Base-by-base conservation (phyloP, 1,140 invertebrate species). In the Doryteuthis pealeii region DNA sequence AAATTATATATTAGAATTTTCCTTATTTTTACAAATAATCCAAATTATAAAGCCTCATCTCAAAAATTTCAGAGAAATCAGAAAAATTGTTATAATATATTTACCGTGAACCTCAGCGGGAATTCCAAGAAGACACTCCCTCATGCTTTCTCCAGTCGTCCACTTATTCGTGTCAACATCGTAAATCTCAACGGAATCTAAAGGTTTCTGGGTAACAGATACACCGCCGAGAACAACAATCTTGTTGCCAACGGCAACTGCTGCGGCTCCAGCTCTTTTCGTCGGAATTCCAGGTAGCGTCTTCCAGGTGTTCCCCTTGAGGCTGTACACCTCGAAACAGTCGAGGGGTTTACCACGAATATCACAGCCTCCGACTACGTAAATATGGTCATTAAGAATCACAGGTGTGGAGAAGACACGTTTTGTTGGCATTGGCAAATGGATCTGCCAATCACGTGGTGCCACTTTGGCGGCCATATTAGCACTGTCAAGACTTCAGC, bases 341-440 rank as follows among this genome's bases (percentile, higher is more conserved):
- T 84, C 79, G 5, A 87, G 62, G 28, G 86, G 86, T 26, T 76
- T 75, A 30, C 86, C 86, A 58, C 75, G 78, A 31, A 83, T 77
- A 76, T 87, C 86, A 81, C 86, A 87, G n/a, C 86, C 86, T 28
- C 86, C 86, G 30, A 87, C 75, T 2, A 84, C 79, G 70, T 86
- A 87, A 5, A 87, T 45, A 6, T 77, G 74, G 18, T 80, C 81
- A 12, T 80, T 77, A 68, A 81, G 68, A 12, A 83, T 54, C 12
- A 85, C 75, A 14, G 85, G 76, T 30, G 82, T 79, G 2, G 84
- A 80, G 74, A 86, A 87, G 12, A 86, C 86, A 18, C 85, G 66
- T 54, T 84, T 85, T 43, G 82, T 80, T 8, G 81, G 81, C 85
- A 86, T 84, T 35, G 79, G 32, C 6, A 32, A 30, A 31, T 32